Evolutionary conservation across 1,140 invertebrate genomes (phyloP), one percentile per base, ranked within the genome.

Genomic region (Latrodectus geometricus): DNA sequence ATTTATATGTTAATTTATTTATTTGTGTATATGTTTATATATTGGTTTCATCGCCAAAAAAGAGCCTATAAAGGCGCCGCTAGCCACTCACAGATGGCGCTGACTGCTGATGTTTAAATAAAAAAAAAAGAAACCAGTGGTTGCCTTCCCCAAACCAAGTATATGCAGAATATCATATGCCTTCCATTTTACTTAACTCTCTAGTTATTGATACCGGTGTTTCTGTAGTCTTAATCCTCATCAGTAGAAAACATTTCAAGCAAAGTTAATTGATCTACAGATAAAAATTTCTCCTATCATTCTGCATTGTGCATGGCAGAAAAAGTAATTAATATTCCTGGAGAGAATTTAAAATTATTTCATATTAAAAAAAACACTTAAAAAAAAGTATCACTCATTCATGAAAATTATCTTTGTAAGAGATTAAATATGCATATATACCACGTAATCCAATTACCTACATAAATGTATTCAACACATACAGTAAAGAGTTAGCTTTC

Each of bases 131-230:
- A 83, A 54, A 68, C 76, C 85, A 52, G 52, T 80, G 85, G 70
- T 87, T 73, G 77, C 77, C 85, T 87, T 87, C 77, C 77, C 70
- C 20, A 49, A 74, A 80, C 52, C 61, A 68, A 21, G 78, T 56
- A 75, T 80, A 87, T 87, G 77, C 85, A 87, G 85, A 87, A 79
- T 87, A 87, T 87, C 85, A 68, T 87, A 87, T 87, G 85, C 85
- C 85, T 87, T 87, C 85, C 85, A 87, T 87, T 86, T 87, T 87
- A 76, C 83, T 86, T 86, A 56, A 86, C 74, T 77, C 74, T 77
- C 83, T 86, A 86, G 83, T 78, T 70, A 56, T 78, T 70, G 65
- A 86, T 56, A 77, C 65, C 21, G 75, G 74, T 77, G 74, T 86
- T 86, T 86, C 83, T 70, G 74, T 86, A 81, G 79, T 56, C 21